phyloP scores from a whole-genome alignment of 2,888 invertebrate genomes.

The Ecliptopera silaceata region DNA sequence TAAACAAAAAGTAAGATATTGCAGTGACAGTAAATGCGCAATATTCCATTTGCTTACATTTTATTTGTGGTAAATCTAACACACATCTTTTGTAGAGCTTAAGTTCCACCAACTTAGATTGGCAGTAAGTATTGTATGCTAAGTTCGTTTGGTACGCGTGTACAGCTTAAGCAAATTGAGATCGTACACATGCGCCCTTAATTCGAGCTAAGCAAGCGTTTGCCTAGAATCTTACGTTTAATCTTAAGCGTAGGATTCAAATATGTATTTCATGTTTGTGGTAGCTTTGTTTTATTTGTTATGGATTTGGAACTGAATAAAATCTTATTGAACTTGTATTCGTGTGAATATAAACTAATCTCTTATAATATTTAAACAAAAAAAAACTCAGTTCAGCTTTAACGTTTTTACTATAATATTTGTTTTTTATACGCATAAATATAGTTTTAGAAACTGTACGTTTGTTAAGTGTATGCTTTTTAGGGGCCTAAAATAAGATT shows the following conservation, averaged over 20 bases:
- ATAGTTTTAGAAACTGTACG: too few species aligned
- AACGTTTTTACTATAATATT: too few species aligned
- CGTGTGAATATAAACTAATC: not conserved
- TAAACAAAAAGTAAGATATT: too few species aligned
- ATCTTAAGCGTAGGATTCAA: conserved; percentile 1
- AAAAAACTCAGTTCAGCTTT: too few species aligned
- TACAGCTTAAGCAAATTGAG: not conserved
- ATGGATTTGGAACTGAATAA: not conserved
- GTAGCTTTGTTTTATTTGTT: not conserved
- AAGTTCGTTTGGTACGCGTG: not conserved
- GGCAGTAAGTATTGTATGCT: not conserved
- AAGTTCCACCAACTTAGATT: not conserved
- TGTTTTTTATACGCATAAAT: too few species aligned
- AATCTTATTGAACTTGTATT: not conserved
- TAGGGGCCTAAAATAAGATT: too few species aligned
- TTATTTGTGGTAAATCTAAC: too few species aligned
- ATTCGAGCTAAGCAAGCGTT: conserved; percentile 21
- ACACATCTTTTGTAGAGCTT: too few species aligned
- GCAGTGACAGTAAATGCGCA: too few species aligned
- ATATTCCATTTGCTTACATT: too few species aligned
- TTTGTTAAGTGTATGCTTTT: too few species aligned
- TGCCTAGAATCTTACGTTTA: conserved; percentile 20
- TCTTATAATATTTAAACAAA: too few species aligned
- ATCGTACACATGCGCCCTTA: not conserved
- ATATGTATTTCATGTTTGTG: not conserved